Evolutionary conservation across 2,113 vertebrate genomes (phyloP), one percentile per base, ranked within the genome.

Genomic region (Hypanus sabinus): DNA sequence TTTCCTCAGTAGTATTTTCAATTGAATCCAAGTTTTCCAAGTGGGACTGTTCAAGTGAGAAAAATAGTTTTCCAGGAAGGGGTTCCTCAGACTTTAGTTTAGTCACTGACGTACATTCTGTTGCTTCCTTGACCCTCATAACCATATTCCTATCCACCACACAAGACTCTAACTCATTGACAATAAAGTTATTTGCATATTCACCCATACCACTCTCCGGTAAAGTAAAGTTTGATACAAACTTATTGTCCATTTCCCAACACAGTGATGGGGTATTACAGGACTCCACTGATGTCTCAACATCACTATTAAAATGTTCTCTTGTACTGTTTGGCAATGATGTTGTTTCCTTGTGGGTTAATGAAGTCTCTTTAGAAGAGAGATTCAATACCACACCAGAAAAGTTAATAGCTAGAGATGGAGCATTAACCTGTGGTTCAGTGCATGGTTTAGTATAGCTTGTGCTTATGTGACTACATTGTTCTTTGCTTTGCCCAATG

Each of bases 31-130:
- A 93, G 91, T 93, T 93, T 93, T 93, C 70, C 24, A 55, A 30
- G 55, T 93, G 91, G 91, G 91, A 93, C 38, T 93, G 91, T 93
- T 71, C 91, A 93, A 93, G 91, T 93, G 91, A 75, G 79, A 98
- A 97, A 94, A 99, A 99, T 94, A 99, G 94, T 95, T 97, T 96
- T 94, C 99, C 99, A 0, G 99, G 98, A 76, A 96, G 95, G 0
- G 96, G 96, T 93, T 99, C 98, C 85, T 95, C 97, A 18, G 94
- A 6, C 0, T 70, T 95, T 0, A 94, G 95, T 94, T 96, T 96
- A 94, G 94, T 95, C 94, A 96, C 96, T 0, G 96, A 95, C 94
- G 96, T 95, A 38, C 95, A 96, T 0, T 96, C 75, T 75, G 96
- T 95, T 88, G 96, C 96, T 94, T 95, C 96, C 60, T 81, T 68